Conservation (phyloP, 2,797 vertebrate species). For the Tiaroga cobitis region DNA sequence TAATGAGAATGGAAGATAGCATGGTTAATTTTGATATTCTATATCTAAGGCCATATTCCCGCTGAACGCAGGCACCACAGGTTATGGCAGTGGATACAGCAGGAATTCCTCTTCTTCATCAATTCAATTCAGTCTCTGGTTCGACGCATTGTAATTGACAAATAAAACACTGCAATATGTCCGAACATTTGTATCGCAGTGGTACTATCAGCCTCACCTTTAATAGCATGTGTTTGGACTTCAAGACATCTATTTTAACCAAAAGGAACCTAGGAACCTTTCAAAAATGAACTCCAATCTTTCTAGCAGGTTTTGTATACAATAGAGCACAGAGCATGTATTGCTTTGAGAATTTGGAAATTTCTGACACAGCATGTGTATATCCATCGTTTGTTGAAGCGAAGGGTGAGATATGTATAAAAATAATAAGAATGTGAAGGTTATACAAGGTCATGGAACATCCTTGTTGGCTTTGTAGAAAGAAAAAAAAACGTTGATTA, state of each 20-base stretch:
- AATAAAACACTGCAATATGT: neutral
- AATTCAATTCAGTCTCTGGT: neutral
- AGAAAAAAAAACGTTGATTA: neutral
- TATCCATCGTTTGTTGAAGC: neutral
- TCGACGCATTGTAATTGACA: neutral
- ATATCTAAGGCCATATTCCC: constrained; percentile 47
- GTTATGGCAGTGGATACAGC: constrained; percentile 75
- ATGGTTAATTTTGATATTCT: neutral
- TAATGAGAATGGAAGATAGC: constrained; percentile 26
- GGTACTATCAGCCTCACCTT: neutral
- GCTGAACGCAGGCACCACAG: constrained; percentile 74
- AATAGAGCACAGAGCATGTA: constrained; percentile 51
- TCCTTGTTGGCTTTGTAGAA: constrained; percentile 14
- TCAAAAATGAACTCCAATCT: neutral
- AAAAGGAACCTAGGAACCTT: too few relatives aligned
- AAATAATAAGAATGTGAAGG: neutral
- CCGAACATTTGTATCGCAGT: neutral
- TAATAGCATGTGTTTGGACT: neutral
- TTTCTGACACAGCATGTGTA: neutral
- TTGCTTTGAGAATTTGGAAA: constrained; percentile 64
- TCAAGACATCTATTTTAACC: neutral
- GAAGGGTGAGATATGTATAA: neutral
- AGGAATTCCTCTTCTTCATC: constrained; percentile 34
- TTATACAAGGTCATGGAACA: constrained; percentile 9
- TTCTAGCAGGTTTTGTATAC: neutral